Conservation (phyloP, 2,113 vertebrate species). For the Bufo gargarizans region DNA sequence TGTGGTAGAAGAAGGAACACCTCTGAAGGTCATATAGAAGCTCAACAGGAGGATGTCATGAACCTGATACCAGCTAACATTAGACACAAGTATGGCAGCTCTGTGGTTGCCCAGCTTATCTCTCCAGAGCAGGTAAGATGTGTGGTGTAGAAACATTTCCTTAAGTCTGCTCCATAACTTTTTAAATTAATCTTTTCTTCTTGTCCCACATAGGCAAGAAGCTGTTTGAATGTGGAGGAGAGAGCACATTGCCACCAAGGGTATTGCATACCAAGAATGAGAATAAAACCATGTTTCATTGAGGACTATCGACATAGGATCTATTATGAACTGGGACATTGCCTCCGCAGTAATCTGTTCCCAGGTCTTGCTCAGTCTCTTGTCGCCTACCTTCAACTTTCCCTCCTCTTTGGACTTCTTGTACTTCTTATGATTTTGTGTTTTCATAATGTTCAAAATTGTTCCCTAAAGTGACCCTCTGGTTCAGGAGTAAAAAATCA, state of each 20-base stretch:
- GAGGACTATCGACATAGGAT: not conserved
- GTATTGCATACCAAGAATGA: not conserved
- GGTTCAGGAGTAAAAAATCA: no score
- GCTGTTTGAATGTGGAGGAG: not conserved
- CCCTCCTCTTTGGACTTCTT: not conserved
- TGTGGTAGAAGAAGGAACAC: not conserved
- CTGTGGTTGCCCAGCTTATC: constrained; percentile 61
- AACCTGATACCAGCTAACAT: constrained; percentile 60
- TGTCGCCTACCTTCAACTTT: not conserved
- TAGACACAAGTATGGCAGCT: constrained; percentile 66
- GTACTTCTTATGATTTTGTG: not conserved
- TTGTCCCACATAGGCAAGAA: constrained; percentile 15
- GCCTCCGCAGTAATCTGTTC: constrained; percentile 50
- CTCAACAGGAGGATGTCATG: constrained; percentile 25
- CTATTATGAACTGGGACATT: constrained; percentile 37
- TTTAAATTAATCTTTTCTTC: not conserved
- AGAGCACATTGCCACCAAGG: not conserved
- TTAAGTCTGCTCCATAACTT: not conserved
- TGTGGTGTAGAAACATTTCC: not conserved
- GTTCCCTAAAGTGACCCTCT: no score
- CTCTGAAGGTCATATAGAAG: not conserved
- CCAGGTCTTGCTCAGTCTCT: constrained; percentile 32
- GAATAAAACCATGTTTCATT: not conserved
- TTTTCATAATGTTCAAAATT: no score
- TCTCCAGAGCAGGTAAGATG: constrained; percentile 64